Evolutionary conservation across 2,888 invertebrate genomes (phyloP), one percentile per base, ranked within the genome.

Genomic region (Melangyna quadrimaculata): DNA sequence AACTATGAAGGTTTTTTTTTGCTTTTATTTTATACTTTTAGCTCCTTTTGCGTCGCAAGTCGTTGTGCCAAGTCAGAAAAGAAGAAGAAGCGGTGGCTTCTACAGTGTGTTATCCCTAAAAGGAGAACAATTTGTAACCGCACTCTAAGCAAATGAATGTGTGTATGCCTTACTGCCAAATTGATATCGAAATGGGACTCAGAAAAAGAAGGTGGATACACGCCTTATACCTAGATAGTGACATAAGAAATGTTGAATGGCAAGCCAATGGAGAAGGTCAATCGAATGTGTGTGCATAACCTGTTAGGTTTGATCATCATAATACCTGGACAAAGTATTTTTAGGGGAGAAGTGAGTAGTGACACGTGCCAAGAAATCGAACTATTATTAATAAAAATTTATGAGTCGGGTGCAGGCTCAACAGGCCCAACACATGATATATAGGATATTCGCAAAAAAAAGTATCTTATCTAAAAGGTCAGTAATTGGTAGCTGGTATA

Each of bases 41-140:
- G 40, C 61, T 67, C 71, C 37, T n/a, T 37, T 45, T 40, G 51
- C 48, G 40, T 57, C 24, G 22, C 45, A 8, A 7, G 43, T 27
- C 51, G 37, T 19, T 81, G 57, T 40, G 17, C 32, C 57, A 70
- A 22, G 29, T 14, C 27, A 32, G n/a, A 19, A 24, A 51, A 22
- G 32, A n/a, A 37, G 17, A 59, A 57, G 22, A 71, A 70, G 67
- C 69, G 57, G 29, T 63, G 53, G 53, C 65, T 75, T 72, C 61
- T 51, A 6, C 69, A 43, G 63, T 55, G 80, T 69, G 2, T 67
- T 70, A 67, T 77, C 80, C 86, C 77, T 86, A 86, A 86, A 80
- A 80, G 86, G 86, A 59, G 63, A 86, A 80, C 86, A 86, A 86
- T 86, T 86, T 80, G 86, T 86, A 80, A 73, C 80, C 63, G 80